phyloP scores from a whole-genome alignment of 2,113 vertebrate genomes.

The Sceloporus tristichus region DNA sequence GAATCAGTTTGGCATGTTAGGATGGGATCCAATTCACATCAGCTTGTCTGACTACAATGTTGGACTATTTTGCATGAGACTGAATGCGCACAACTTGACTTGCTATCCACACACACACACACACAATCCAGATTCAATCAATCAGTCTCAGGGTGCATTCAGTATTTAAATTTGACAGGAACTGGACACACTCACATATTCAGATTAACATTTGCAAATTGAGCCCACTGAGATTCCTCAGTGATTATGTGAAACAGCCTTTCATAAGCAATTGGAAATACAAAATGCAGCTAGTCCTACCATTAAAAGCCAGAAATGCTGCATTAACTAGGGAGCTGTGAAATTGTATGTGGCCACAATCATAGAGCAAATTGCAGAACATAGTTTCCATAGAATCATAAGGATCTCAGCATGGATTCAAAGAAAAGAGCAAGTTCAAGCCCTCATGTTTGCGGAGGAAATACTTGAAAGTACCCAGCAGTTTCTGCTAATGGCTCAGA shows the following conservation, averaged over 20 bases:
- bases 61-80: not conserved
- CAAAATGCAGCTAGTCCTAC: not conserved
- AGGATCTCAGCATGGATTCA: conserved; percentile 24
- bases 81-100: not conserved
- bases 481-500: conserved; percentile 36
- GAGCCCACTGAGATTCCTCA: not conserved
- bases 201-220: not conserved
- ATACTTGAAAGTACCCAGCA: conserved; percentile 25
- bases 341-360: not conserved
- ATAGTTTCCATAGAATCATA: conserved; percentile 13
- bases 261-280: conserved; percentile 11
- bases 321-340: conserved; percentile 1
- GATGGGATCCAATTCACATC: not conserved
- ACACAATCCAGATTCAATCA: not conserved
- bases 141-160: not conserved
- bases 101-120: not conserved
- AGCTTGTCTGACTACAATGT: not conserved
- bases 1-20: not conserved
- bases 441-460: conserved; percentile 6
- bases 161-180: not conserved
- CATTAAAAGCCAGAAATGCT: conserved; percentile 4
- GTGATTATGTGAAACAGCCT: not conserved
- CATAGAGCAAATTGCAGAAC: conserved; percentile 16
- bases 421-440: conserved; percentile 29
- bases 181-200: not conserved